Conservation (phyloP, 2,888 invertebrate genomes). For the Lucinisca nassula region DNA sequence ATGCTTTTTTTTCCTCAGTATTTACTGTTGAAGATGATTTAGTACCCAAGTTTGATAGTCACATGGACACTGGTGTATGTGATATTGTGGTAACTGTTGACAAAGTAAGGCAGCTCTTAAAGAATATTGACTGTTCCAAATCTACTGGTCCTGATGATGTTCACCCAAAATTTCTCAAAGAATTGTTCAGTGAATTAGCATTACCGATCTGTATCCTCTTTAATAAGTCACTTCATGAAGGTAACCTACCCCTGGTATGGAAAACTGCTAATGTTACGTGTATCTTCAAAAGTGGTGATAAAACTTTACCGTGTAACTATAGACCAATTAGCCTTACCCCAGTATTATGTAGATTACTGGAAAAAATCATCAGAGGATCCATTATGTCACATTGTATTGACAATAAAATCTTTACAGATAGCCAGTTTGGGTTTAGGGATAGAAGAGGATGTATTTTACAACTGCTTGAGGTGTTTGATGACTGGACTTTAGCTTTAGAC, state of each 20-base stretch:
- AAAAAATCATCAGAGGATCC: not conserved
- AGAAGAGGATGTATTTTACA: conserved; percentile 5
- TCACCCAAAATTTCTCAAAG: not conserved
- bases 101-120: not conserved
- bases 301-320: not conserved
- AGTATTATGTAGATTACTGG: conserved; percentile 1
- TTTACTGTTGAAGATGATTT: not conserved
- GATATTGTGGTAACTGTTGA: not conserved
- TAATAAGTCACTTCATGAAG: not conserved
- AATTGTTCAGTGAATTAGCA: not conserved
- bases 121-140: not conserved
- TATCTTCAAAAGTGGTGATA: conserved; percentile 14
- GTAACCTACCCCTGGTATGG: not conserved
- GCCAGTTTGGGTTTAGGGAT: conserved; percentile 8
- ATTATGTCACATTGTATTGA: not conserved
- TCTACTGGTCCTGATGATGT: not conserved
- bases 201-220: not conserved
- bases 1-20: not conserved
- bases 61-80: not conserved
- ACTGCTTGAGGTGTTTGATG: conserved; percentile 18
- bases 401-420: not conserved
- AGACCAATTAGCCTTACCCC: not conserved
- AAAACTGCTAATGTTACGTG: conserved; percentile 9
- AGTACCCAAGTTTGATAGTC: not conserved
- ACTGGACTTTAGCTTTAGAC: not conserved